Conservation (phyloP, 2,888 invertebrate species). For the Tipula vernalis region DNA sequence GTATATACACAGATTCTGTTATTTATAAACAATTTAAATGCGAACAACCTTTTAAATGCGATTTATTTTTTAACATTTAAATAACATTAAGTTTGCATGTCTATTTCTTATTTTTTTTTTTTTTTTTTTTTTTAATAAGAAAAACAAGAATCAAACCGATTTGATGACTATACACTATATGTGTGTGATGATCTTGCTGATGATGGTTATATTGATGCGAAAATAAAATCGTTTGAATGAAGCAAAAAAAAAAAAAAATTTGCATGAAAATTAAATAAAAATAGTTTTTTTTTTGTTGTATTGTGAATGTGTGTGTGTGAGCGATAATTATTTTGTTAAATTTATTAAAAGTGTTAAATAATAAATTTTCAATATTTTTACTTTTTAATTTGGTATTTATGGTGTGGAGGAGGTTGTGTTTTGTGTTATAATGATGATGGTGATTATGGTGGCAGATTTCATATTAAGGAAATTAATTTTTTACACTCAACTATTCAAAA, state of each 20-base stretch:
- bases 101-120: neutral
- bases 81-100: conserved; percentile 4
- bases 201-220: neutral
- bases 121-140: neutral
- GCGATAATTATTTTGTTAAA: neutral
- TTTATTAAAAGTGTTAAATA: conserved; percentile 4
- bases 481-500: neutral
- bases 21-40: neutral
- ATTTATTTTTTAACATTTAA: conserved; percentile 4
- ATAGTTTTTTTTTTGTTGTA: neutral
- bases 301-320: neutral
- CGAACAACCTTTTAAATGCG: neutral
- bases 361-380: neutral
- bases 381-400: neutral
- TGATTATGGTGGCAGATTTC: neutral
- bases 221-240: neutral
- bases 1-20: neutral
- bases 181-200: neutral
- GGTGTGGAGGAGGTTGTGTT: neutral
- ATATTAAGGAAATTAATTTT: neutral
- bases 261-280: neutral
- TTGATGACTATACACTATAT: neutral
- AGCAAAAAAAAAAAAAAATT: neutral
- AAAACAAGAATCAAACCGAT: neutral
- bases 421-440: neutral